A percentile compares a stretch with the other conserved stretches of the same genome.
Evolutionary conservation across 2,797 vertebrate species (phyloP).

Genomic region (Pangasius djambal): DNA sequence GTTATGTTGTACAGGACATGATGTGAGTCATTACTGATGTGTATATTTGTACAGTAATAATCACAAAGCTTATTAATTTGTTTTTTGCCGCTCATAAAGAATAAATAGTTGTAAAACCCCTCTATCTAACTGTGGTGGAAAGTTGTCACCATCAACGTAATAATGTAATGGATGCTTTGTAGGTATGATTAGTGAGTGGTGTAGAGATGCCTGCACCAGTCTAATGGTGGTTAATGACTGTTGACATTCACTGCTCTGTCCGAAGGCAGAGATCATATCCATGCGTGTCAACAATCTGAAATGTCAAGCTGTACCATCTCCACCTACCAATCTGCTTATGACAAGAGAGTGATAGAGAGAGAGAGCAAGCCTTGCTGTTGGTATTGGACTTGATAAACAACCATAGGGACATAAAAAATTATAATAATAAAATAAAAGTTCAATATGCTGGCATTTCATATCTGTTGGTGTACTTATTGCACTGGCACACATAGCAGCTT

Average conservation of each 20-base stretch:
- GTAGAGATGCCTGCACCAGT: neutral
- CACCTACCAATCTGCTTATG: slow-evolving; percentile 51
- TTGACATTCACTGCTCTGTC: slow-evolving; percentile 49
- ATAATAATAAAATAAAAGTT: neutral
- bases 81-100: neutral
- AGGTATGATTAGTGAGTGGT: slow-evolving; percentile 15
- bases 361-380: neutral
- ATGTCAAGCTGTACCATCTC: slow-evolving; percentile 59
- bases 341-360: neutral
- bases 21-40: slow-evolving; percentile 1
- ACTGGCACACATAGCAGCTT: neutral
- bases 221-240: slow-evolving; percentile 39
- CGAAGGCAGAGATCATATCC: slow-evolving; percentile 46
- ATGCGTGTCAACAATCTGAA: slow-evolving; percentile 45
- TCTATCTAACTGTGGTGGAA: neutral
- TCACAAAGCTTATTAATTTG: neutral
- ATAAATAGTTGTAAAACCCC: neutral
- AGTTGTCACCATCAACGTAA: neutral
- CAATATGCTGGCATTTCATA: neutral
- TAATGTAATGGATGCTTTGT: neutral
- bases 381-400: neutral
- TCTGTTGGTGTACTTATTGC: neutral
- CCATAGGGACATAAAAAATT: neutral
- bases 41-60: neutral
- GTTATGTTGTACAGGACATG: neutral